These are phyloP conservation scores for Glossophaga mutica DNA, from an alignment of 2,797 vertebrate genomes.

Conservation along the genomic window DNA sequence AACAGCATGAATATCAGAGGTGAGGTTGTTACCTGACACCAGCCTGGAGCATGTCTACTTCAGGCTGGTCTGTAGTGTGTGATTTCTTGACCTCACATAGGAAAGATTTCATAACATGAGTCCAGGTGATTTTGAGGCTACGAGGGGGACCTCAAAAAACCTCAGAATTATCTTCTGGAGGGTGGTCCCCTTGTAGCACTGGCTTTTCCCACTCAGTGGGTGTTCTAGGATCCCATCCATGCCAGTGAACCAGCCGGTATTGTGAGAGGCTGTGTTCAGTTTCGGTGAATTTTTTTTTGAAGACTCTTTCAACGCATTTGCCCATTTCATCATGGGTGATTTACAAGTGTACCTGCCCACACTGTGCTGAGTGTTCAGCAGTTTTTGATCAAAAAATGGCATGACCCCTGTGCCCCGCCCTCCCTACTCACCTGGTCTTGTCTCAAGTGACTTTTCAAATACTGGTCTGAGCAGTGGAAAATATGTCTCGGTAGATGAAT, in stretches of 20 bases:
- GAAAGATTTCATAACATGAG: not conserved
- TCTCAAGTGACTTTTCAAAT: too few species aligned
- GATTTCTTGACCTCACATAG: not conserved
- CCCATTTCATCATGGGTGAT: not conserved
- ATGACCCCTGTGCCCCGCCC: not conserved
- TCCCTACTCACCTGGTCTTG: not conserved
- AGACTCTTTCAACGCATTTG: not conserved
- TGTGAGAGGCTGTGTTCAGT: not conserved
- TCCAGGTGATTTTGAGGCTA: not conserved
- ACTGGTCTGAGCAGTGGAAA: too few species aligned
- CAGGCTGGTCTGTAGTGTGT: not conserved
- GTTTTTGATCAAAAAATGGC: not conserved
- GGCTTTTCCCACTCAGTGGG: too few species aligned
- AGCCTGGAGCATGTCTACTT: not conserved
- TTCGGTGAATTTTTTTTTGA: not conserved
- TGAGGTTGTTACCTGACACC: not conserved
- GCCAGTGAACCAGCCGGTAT: not conserved
- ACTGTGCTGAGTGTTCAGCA: not conserved
- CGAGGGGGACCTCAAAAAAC: not conserved
- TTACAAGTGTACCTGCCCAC: not conserved
- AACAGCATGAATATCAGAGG: not conserved
- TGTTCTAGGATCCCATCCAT: not conserved
- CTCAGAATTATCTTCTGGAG: not conserved
- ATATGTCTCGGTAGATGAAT: too few species aligned
- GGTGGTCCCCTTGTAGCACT: not conserved